A percentile compares a stretch with the other conserved stretches of the same genome.
Evolutionary conservation across 2,797 vertebrate genomes (phyloP).

Genomic region (Dermochelys coriacea): DNA sequence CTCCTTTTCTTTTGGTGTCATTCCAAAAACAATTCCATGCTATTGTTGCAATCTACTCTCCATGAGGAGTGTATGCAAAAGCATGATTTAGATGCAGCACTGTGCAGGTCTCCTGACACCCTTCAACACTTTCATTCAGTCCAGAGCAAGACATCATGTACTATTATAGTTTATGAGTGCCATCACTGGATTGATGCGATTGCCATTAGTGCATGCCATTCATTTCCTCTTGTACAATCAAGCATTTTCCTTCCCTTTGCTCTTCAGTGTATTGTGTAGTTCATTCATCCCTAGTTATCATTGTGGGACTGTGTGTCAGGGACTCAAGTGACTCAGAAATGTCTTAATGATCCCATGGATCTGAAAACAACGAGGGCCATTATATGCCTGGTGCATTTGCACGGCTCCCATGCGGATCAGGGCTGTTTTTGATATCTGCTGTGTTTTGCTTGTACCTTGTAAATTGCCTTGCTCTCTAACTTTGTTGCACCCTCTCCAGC

Average conservation of each 20-base stretch:
- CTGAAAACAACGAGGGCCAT: conserved; percentile 28
- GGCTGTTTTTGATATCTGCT: conserved; percentile 29
- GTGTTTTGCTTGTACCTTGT: conserved; percentile 11
- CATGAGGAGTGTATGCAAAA: background rate
- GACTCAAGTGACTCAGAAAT: conserved; percentile 5
- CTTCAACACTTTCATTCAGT: conserved; percentile 10
- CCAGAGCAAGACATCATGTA: background rate
- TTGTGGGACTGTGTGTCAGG: conserved; percentile 20
- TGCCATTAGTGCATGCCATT: conserved; percentile 6
- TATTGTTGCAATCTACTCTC: background rate
- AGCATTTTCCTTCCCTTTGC: conserved; percentile 54
- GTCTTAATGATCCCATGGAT: conserved; percentile 21
- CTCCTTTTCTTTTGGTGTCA: background rate
- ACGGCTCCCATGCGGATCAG: conserved; percentile 22
- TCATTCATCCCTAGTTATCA: conserved; percentile 43
- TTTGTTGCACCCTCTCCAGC: background rate
- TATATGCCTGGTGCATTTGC: background rate
- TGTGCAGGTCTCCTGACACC: background rate
- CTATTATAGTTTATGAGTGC: conserved; percentile 44
- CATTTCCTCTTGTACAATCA: conserved; percentile 49
- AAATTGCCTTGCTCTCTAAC: background rate
- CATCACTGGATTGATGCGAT: conserved; percentile 51
- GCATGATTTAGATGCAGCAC: conserved; percentile 6
- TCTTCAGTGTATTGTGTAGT: background rate
- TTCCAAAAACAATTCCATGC: background rate